These are phyloP conservation scores for Peromyscus attwateri DNA, from an alignment of 2,797 vertebrate species.

Conservation along the genomic window DNA sequence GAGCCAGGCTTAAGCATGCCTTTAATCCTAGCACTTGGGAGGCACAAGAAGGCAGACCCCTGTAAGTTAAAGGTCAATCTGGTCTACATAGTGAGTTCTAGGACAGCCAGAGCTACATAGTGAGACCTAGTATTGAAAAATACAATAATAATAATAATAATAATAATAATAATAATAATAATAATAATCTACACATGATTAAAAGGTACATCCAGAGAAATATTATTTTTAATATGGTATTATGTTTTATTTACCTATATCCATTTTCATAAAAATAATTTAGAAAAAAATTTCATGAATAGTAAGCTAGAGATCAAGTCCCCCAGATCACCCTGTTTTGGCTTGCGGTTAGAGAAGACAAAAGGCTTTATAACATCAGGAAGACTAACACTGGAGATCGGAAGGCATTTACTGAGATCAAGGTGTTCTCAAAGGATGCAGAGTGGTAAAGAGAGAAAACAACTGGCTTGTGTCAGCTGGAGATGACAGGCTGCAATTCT, in stretches of 20 bases:
- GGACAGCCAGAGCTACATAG: background rate
- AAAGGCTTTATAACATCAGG: background rate
- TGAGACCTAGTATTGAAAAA: background rate
- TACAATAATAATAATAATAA: background rate
- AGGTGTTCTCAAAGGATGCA: background rate
- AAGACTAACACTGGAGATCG: background rate
- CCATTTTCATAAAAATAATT: background rate
- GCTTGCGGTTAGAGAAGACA: background rate
- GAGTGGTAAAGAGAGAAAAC: slow-evolving; percentile 9
- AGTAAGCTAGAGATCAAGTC: background rate
- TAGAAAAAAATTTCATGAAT: slow-evolving; percentile 52
- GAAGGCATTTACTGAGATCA: slow-evolving; percentile 36
- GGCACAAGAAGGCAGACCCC: background rate
- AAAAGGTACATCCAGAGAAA: background rate
- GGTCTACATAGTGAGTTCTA: background rate
- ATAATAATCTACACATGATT: background rate
- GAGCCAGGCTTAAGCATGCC: background rate
- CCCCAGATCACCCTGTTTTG: background rate
- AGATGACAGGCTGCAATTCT: slow-evolving; percentile 14
- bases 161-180: background rate
- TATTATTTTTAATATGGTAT: slow-evolving; percentile 32
- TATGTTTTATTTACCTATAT: slow-evolving; percentile 27
- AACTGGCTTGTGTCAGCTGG: background rate
- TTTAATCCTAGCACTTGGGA: background rate
- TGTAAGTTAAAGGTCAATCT: background rate